These are phyloP conservation scores for Achroia grisella DNA, from an alignment of 1,140 invertebrate genomes.

Conservation along the genomic window DNA sequence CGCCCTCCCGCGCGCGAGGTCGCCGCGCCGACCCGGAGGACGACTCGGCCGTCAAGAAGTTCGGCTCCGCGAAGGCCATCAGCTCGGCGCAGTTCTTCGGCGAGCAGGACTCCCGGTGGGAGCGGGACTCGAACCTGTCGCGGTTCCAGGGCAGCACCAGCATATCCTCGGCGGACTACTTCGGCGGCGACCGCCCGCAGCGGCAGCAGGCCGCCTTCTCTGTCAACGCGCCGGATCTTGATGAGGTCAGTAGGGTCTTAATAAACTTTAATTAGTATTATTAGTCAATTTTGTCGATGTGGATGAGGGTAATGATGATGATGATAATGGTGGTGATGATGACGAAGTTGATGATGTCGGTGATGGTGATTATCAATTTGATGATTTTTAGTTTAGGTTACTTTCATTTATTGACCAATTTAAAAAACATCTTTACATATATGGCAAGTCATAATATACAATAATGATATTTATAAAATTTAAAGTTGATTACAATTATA, in stretches of 20 bases:
- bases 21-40: conserved; percentile 24
- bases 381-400: no score
- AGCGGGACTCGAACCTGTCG: conserved; percentile 73
- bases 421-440: no score
- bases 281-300: no score
- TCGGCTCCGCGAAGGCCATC: conserved; percentile 96
- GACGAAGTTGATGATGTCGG: no score
- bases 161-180: conserved; percentile 97
- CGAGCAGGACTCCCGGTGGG: conserved; percentile 72
- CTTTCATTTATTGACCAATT: no score
- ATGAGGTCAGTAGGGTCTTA: conserved; percentile 89
- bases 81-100: conserved; percentile 97
- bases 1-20: conserved; percentile 8
- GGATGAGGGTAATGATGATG: no score
- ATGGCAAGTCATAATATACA: no score
- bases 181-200: conserved; percentile 74
- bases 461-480: no score
- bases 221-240: conserved; percentile 82
- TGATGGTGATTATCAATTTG: no score
- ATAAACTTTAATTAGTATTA: no score
- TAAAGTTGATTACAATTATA: no score
- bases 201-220: conserved; percentile 26
- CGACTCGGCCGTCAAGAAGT: conserved; percentile 93
- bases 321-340: no score
- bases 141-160: conserved; percentile 92